Evolutionary conservation across 2,888 invertebrate species (phyloP).

Genomic region (Syrista parreyssii): DNA sequence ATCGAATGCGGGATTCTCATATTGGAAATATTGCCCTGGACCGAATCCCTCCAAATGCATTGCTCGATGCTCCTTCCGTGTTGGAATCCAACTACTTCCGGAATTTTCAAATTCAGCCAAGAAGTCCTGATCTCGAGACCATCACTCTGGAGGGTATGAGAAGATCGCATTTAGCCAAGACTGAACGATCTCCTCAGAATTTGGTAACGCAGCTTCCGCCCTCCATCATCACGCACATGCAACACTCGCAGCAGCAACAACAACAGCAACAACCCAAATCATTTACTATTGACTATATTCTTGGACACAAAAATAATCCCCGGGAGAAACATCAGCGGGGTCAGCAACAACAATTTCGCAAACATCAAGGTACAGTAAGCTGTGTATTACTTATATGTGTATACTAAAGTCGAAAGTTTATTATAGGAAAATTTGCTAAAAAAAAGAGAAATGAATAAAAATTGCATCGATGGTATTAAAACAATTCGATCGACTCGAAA

Average conservation of each 20-base stretch:
- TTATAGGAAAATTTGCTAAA: background rate
- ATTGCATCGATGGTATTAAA: background rate
- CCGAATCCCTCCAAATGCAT: slow-evolving; percentile 42
- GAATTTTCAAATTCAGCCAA: slow-evolving; percentile 48
- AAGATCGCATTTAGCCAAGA: slow-evolving; percentile 39
- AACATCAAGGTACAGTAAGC: slow-evolving; percentile 48
- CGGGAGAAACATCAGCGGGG: slow-evolving; percentile 55
- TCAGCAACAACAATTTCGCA: slow-evolving; percentile 54
- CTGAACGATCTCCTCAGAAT: slow-evolving; percentile 43
- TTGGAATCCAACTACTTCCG: slow-evolving; percentile 46
- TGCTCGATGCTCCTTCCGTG: slow-evolving; percentile 45
- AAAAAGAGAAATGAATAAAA: background rate
- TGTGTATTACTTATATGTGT: background rate
- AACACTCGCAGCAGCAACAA: slow-evolving; percentile 47
- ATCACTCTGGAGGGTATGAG: slow-evolving; percentile 57
- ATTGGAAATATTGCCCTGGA: slow-evolving; percentile 44
- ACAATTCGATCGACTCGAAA: background rate
- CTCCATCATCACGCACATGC: slow-evolving; percentile 50
- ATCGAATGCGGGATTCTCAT: slow-evolving; percentile 45
- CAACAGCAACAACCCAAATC: slow-evolving; percentile 72
- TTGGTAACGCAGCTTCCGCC: slow-evolving; percentile 39
- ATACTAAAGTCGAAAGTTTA: background rate
- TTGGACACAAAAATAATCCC: slow-evolving; percentile 75
- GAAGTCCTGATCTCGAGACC: slow-evolving; percentile 46
- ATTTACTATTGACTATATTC: slow-evolving; percentile 89